Evolutionary conservation across 2,888 invertebrate species (phyloP), one percentile per base, ranked within the genome.

Genomic region (Acronicta psi): DNA sequence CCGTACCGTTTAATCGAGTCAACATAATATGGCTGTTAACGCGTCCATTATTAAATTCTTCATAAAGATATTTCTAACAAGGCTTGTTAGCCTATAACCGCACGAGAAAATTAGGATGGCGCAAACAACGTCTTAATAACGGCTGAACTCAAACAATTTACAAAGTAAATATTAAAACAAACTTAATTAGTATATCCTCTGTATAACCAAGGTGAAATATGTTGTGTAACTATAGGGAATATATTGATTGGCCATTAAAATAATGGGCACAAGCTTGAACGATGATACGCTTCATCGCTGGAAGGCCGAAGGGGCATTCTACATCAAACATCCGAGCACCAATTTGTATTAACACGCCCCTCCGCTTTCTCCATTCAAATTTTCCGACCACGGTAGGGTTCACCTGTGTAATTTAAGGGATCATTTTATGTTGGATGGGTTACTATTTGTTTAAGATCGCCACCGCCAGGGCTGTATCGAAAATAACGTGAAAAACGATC

Each of bases 231-330:
- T 85, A 86, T 81, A 84, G 83, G 84, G 86, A 83, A 87, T 86
- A 81, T 91, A 91, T 92, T 90, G 92, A 92, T 89, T 87, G 89
- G 79, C 86, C 82, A 89, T 92, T 91, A 91, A 88, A 88, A 89
- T 91, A 90, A 91, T 90, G 88, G 88, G 83, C 81, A 77, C 81
- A 83, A 85, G 83, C 85, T 87, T 83, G 85, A 85, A 79, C 82
- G 86, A 86, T 84, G 86, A 86, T 84, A 85, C 87, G 90, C 85
- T 86, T 82, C 86, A 81, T 83, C 77, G 81, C 73, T 76, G 69
- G 68, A 76, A 72, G 75, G 73, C 80, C 81, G 69, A 81, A 82
- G 84, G 87, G 88, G 86, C 84, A 85, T 86, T 83, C 83, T 83
- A 84, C 66, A 75, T 79, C 74, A 81, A 81, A 80, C 75, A 80